phyloP scores from a whole-genome alignment of 1,140 invertebrate genomes.

The Ceratina australensis region DNA sequence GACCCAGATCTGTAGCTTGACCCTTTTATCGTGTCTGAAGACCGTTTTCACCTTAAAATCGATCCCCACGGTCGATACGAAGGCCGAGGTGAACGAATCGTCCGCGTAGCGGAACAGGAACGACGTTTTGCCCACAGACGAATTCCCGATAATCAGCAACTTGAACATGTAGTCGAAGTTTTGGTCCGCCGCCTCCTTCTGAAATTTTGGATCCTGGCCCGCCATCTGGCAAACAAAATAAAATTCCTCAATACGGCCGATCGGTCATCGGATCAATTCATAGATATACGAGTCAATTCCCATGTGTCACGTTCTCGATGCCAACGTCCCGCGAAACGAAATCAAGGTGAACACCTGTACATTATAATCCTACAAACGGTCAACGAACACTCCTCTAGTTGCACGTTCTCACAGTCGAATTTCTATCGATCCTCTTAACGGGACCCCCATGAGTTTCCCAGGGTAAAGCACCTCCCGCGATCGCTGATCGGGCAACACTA shows the following conservation, averaged over 20 bases:
- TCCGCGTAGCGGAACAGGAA: constrained; percentile 99
- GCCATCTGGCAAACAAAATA: constrained; percentile 84
- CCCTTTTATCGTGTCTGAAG: constrained; percentile 96
- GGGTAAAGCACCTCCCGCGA: neutral
- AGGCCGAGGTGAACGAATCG: constrained; percentile 99
- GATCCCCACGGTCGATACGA: constrained; percentile 99
- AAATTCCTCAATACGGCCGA: neutral
- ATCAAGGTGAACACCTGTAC: too few relatives aligned
- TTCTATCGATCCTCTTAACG: neutral
- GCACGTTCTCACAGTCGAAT: neutral
- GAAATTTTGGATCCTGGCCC: constrained; percentile 92
- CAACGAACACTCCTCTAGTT: too few relatives aligned
- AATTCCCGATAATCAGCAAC: constrained; percentile 99
- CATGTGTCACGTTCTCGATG: neutral
- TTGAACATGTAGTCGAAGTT: constrained; percentile 99
- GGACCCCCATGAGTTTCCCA: neutral
- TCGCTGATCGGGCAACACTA: neutral
- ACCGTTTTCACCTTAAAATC: constrained; percentile 99
- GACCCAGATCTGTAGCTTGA: constrained; percentile 97
- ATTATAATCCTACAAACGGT: too few relatives aligned
- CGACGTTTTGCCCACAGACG: constrained; percentile 99
- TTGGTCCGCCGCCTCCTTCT: constrained; percentile 99
- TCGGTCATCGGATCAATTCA: too few relatives aligned
- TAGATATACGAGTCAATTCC: too few relatives aligned
- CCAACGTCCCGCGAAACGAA: too few relatives aligned